Evolutionary conservation across 2,797 vertebrate species (phyloP).

Genomic region (Tolypeutes matacus): DNA sequence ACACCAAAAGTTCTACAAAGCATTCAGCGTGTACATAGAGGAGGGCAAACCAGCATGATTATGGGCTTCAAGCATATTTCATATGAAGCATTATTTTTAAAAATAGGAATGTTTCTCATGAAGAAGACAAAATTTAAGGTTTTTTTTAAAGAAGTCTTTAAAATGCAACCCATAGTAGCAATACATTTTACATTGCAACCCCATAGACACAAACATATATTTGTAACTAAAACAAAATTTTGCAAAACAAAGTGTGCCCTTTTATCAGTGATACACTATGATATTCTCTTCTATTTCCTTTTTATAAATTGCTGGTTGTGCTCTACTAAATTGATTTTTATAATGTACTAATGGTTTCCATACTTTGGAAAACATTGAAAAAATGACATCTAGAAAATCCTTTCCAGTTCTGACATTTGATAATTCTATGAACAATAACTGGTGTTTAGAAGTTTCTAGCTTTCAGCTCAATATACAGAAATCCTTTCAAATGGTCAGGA

Average conservation of each 20-base stretch:
- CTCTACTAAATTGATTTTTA: not conserved
- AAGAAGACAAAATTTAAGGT: constrained; percentile 18
- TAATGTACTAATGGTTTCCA: not conserved
- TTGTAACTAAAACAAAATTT: not conserved
- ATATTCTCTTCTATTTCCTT: not conserved
- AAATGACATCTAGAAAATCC: constrained; percentile 1
- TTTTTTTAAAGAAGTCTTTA: constrained; percentile 25
- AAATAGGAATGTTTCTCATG: not conserved
- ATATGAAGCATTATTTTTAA: not conserved
- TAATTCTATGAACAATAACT: constrained; percentile 53
- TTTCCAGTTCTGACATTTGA: not conserved
- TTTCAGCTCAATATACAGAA: not conserved
- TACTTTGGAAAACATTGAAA: constrained; percentile 36
- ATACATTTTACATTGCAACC: constrained; percentile 4
- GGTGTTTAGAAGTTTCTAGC: constrained; percentile 8
- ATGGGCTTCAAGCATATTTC: not conserved
- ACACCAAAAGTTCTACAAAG: not conserved
- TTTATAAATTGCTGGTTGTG: constrained; percentile 17
- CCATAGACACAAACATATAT: not conserved
- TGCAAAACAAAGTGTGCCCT: constrained; percentile 61
- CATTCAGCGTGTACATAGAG: not conserved
- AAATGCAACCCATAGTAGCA: not conserved
- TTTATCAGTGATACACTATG: not conserved
- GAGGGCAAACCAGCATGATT: not conserved
- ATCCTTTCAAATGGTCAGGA: not conserved